Base-by-base conservation (phyloP, 2,113 vertebrate species). In the Corythoichthys intestinalis region DNA sequence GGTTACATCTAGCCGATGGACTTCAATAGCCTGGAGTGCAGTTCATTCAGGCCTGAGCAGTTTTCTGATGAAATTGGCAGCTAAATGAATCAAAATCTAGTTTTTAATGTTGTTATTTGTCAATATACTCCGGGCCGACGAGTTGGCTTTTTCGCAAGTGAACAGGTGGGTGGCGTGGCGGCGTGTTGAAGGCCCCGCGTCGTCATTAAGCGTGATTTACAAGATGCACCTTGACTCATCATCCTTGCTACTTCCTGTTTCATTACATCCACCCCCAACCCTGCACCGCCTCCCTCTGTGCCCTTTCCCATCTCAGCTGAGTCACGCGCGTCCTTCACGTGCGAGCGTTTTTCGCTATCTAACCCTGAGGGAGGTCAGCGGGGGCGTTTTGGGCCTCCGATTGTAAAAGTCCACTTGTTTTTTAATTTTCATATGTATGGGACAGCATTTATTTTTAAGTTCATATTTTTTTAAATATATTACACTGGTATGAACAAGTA, bases 161-260 rank as follows among this genome's bases (percentile, higher is more conserved):
- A 37, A 58, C 56, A 14, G 6, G 56, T 35, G 28, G 0, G 37
- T 58, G 2, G 56, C 56, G 34, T 58, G 56, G 13, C 34, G 56
- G 12, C 5, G 10, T 14, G 35, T 13, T 7, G 5, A 35, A 58
- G 56, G 56, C 56, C 13, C 34, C 34, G 6, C 56, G 11, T 58
- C 34, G 14, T 37, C 34, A 3, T 14, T 5, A 6, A 44, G 60
- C 41, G 35, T 20, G 64, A 72, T 67, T 70, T 48, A 65, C 67
- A 52, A 71, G 59, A 69, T 56, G 53, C 4, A 15, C 61, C 37
- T 65, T 79, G 71, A 82, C 67, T 77, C 76, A 80, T 69, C 70
- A 39, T 70, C 62, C 58, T 73, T 28, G 10, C 41, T 20, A 44
- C 35, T 66, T 20, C 39, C 69, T 49, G 28, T 72, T 74, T 79